Percentiles rank a stretch among this genome's conserved stretches.
phyloP scores from a whole-genome alignment of 2,888 invertebrate species.

The Parnassius mnemosyne region DNA sequence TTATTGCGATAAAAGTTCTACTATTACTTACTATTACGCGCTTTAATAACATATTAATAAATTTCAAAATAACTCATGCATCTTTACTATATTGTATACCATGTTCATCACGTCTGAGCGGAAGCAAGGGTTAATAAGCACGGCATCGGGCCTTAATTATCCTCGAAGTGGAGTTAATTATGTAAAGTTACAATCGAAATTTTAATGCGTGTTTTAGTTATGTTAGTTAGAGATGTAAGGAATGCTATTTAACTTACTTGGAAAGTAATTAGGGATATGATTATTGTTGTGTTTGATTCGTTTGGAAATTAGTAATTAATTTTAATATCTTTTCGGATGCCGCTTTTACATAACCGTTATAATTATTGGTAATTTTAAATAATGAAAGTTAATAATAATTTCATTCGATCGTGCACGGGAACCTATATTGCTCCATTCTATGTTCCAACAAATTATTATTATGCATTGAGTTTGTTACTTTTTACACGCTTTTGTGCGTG shows the following conservation, averaged over 20 bases:
- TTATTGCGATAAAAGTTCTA: conserved; percentile 1
- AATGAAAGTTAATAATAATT: too few relatives aligned
- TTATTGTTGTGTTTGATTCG: conserved; percentile 14
- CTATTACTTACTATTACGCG: background rate
- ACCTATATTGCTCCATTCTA: too few relatives aligned
- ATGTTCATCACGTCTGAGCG: conserved; percentile 38
- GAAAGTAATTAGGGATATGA: conserved; percentile 15
- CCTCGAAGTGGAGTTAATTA: conserved; percentile 42
- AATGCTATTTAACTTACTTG: conserved; percentile 7
- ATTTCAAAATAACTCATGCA: conserved; percentile 38
- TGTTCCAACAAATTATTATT: too few relatives aligned
- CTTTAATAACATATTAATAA: background rate
- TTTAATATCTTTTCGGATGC: background rate
- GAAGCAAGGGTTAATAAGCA: conserved; percentile 51
- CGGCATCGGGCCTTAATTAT: conserved; percentile 55
- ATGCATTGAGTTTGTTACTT: too few relatives aligned
- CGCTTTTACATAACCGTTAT: background rate
- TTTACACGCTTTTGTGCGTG: too few relatives aligned
- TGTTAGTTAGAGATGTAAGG: conserved; percentile 9
- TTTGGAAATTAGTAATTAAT: background rate
- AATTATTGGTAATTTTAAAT: too few relatives aligned
- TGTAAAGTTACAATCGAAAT: conserved; percentile 38
- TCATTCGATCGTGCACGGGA: too few relatives aligned
- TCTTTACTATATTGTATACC: conserved; percentile 37
- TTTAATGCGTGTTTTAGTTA: conserved; percentile 30